Percentiles rank a stretch among this genome's conserved stretches.
Evolutionary conservation across 1,140 invertebrate species (phyloP).

Genomic region (Tribolium madens): DNA sequence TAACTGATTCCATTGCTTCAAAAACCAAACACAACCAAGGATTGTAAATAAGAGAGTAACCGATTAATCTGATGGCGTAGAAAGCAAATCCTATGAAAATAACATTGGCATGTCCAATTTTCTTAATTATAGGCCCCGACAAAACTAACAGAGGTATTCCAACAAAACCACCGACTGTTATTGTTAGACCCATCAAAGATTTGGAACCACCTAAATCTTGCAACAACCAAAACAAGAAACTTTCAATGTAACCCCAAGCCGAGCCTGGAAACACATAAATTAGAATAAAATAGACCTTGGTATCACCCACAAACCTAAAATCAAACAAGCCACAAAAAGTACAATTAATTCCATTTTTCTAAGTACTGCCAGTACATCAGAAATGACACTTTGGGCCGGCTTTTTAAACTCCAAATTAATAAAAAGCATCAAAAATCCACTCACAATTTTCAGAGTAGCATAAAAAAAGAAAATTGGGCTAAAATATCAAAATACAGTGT

Average conservation of each 20-base stretch:
- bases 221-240: slow-evolving; percentile 88
- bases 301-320: slow-evolving; percentile 71
- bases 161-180: slow-evolving; percentile 82
- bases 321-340: slow-evolving; percentile 79
- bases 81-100: slow-evolving; percentile 83
- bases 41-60: slow-evolving; percentile 85
- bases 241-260: slow-evolving; percentile 87
- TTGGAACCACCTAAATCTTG: slow-evolving; percentile 83
- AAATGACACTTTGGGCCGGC: slow-evolving; percentile 78
- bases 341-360: slow-evolving; percentile 80
- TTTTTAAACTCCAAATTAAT: slow-evolving; percentile 84
- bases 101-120: slow-evolving; percentile 85
- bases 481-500: slow-evolving; percentile 61
- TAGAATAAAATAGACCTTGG: neutral
- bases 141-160: slow-evolving; percentile 83
- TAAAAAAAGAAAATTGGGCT: slow-evolving; percentile 87
- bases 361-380: slow-evolving; percentile 78
- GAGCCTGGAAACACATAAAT: slow-evolving; percentile 71
- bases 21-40: slow-evolving; percentile 86
- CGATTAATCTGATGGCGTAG: slow-evolving; percentile 80
- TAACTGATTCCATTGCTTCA: slow-evolving; percentile 86
- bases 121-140: slow-evolving; percentile 83
- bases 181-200: slow-evolving; percentile 86
- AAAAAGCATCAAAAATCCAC: slow-evolving; percentile 77
- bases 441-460: slow-evolving; percentile 76